Evolutionary conservation across 1,140 invertebrate genomes (phyloP).

Genomic region (Brachionus manjavacas): DNA sequence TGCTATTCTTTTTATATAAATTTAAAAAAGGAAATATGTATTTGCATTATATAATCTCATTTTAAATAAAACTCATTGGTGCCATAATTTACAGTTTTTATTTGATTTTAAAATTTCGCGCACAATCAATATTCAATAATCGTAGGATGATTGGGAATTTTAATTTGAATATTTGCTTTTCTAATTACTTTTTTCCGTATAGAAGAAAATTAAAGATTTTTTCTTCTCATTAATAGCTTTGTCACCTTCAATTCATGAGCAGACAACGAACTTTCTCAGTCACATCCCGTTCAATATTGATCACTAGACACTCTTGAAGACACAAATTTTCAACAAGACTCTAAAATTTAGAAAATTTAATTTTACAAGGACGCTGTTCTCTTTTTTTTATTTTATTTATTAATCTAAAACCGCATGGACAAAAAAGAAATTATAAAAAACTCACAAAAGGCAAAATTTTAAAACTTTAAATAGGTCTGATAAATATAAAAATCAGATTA

Average conservation of each 20-base stretch:
- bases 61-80: background rate
- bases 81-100: conserved; percentile 20
- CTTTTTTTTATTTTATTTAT: no score
- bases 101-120: conserved; percentile 1
- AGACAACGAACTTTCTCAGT: background rate
- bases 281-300: conserved; percentile 20
- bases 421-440: no score
- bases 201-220: background rate
- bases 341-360: background rate
- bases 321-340: background rate
- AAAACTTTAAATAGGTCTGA: no score
- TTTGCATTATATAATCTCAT: conserved; percentile 7
- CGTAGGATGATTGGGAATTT: background rate
- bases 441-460: no score
- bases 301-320: background rate
- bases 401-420: no score
- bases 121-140: background rate
- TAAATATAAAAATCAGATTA: no score
- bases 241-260: background rate
- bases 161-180: conserved; percentile 8
- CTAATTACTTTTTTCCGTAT: background rate
- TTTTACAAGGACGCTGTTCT: background rate
- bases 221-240: background rate
- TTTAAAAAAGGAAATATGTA: background rate
- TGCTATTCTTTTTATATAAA: background rate